Evolutionary conservation across 2,797 vertebrate species (phyloP).

Genomic region (Vultur gryphus): DNA sequence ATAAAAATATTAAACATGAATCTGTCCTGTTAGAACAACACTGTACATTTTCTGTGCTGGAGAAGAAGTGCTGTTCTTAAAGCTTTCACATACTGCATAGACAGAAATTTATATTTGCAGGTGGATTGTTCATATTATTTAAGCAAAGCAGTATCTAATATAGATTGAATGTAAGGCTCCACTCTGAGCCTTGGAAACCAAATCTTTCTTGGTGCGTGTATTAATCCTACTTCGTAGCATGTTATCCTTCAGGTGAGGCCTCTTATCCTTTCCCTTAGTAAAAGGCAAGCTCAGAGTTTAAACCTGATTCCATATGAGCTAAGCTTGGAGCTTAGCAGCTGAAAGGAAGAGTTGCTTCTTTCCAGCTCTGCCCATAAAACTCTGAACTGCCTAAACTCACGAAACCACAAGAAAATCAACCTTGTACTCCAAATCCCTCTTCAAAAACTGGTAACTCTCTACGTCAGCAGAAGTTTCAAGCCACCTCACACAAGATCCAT

Average conservation of each 20-base stretch:
- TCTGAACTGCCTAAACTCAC: neutral
- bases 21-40: neutral
- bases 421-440: neutral
- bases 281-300: neutral
- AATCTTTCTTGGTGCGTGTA: neutral
- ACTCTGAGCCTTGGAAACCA: neutral
- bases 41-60: neutral
- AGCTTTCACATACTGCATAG: neutral
- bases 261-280: neutral
- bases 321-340: neutral
- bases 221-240: neutral
- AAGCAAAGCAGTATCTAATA: neutral
- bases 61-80: neutral
- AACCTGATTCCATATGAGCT: neutral
- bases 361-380: neutral
- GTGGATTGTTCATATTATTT: neutral
- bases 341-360: neutral
- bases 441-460: neutral
- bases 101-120: neutral
- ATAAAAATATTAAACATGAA: neutral
- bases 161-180: neutral
- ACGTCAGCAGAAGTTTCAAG: neutral
- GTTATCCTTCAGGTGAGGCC: neutral
- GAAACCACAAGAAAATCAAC: neutral
- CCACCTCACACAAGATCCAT: neutral